Evolutionary conservation across 2,888 invertebrate genomes (phyloP), one percentile per base, ranked within the genome.

Genomic region (Euzetes globulus): DNA sequence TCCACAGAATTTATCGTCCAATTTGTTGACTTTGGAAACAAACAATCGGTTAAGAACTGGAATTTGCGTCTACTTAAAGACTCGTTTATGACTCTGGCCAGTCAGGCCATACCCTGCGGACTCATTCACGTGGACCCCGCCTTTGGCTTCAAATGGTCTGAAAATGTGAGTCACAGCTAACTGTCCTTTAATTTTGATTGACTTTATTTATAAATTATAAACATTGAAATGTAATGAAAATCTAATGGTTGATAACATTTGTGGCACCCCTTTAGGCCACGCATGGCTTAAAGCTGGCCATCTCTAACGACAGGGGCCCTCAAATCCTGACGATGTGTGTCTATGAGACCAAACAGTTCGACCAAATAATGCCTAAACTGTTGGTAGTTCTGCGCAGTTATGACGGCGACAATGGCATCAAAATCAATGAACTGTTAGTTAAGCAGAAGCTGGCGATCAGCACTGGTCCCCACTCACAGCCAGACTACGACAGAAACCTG

Each of bases 21-120:
- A 58, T 72, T 60, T 17, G 72, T 72, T 3, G 72, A 72, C 27
- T 72, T 58, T 33, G 72, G 72, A 11, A 27, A 29, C 22, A 60
- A 15, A n/a, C 17, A 27, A 58, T 6, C 19, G 15, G 33, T 72
- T 7, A 55, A 72, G 33, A 29, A 6, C 25, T 11, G 1, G 3
- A 22, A 72, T 33, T n/a, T 72, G 7, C 50, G 58, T 17, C 25
- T 72, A 19, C n/a, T 58, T 9, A 33, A n/a, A 58, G 58, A 58
- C 15, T 19, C 7, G 33, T 15, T 60, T 11, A 25, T 72, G 9
- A 37, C 29, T 9, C n/a, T 29, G 13, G 19, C 58, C 4, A 33
- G 33, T 6, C 58, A 29, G 25, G 33, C 33, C 27, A 60, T 72
- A 9, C 27, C 72, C 17, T 72, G 72, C 27, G 37, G 55, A 33